Evolutionary conservation across 2,113 vertebrate species (phyloP).

Genomic region (Mus spicilegus): DNA sequence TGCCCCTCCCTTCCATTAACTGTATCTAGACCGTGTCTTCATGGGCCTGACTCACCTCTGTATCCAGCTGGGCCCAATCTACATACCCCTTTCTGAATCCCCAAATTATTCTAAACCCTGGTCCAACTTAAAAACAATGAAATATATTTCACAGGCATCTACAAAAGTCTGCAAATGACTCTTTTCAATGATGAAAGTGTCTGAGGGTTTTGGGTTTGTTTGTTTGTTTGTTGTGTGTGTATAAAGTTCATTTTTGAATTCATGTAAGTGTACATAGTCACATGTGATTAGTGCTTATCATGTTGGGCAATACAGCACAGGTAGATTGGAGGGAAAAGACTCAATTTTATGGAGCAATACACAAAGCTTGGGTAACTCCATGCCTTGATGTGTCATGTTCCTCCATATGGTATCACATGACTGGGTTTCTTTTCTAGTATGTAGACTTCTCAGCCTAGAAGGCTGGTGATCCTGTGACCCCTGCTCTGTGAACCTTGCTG

Average conservation of each 20-base stretch:
- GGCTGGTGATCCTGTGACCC: neutral
- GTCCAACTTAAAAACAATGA: neutral
- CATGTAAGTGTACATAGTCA: neutral
- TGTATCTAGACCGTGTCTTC: neutral
- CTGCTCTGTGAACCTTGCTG: neutral
- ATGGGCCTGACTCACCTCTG: neutral
- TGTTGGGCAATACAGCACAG: too few species aligned
- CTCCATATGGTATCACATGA: too few species aligned
- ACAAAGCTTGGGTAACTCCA: neutral
- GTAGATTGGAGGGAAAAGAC: neutral
- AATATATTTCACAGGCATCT: neutral
- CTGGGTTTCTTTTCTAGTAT: too few species aligned
- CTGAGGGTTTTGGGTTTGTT: too few species aligned
- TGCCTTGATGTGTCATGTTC: neutral
- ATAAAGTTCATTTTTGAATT: neutral
- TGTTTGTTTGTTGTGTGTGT: neutral
- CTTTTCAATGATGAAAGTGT: neutral
- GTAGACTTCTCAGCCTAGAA: neutral
- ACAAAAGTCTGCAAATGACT: neutral
- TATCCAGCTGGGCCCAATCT: neutral
- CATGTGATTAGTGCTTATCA: too few species aligned
- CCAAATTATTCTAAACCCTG: neutral
- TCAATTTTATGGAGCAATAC: neutral
- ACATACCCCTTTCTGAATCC: neutral
- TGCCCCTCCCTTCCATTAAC: neutral